Percentiles rank a stretch among this genome's conserved stretches.
Conservation (phyloP, 2,888 invertebrate species). For the Nezara viridula region DNA sequence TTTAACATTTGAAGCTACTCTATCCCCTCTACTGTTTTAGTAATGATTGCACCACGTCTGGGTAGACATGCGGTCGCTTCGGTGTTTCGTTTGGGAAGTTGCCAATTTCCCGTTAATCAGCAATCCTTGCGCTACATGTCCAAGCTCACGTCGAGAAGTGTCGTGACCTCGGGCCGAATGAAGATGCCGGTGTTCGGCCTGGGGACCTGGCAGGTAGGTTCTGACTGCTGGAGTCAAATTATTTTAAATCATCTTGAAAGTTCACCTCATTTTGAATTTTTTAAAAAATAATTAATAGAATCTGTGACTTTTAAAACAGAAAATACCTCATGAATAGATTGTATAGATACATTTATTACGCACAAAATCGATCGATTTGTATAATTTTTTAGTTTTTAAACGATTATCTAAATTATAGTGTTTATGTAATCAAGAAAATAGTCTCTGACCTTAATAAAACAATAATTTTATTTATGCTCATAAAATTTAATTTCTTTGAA, state of each 20-base stretch:
- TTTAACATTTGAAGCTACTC: neutral
- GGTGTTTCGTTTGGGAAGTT: neutral
- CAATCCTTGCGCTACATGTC: neutral
- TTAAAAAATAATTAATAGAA: too few species aligned
- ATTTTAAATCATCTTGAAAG: too few species aligned
- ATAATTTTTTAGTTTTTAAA: too few species aligned
- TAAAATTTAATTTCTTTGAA: too few species aligned
- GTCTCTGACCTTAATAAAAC: neutral
- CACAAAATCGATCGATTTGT: too few species aligned
- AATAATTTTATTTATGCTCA: neutral
- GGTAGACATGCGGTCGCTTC: neutral
- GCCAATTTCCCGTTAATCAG: neutral
- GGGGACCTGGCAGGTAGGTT: neutral
- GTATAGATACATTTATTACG: too few species aligned
- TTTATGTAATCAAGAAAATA: neutral
- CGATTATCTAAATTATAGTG: neutral
- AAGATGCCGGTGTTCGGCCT: neutral
- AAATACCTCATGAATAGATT: too few species aligned
- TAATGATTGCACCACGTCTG: neutral
- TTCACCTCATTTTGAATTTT: too few species aligned
- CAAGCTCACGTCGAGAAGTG: neutral
- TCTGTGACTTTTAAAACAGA: too few species aligned
- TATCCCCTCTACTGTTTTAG: neutral
- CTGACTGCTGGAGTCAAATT: neutral
- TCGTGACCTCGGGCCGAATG: neutral